A percentile compares a stretch with the other conserved stretches of the same genome.
Conservation (phyloP, 53 echinoderm and acorn worm species). For the Holothuria leucospilota region DNA sequence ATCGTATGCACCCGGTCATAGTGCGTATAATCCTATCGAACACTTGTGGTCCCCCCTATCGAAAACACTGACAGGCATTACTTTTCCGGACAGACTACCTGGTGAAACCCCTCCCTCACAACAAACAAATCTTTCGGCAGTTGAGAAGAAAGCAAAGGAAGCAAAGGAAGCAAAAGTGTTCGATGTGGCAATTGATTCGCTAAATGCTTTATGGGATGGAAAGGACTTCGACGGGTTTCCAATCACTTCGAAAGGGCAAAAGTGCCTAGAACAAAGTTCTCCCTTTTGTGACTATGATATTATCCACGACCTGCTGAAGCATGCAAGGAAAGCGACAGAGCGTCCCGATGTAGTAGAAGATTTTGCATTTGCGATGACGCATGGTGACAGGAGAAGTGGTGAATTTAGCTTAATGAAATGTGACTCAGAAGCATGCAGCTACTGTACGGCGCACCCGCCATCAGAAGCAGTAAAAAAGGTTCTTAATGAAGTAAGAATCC, state of each 20-base stretch:
- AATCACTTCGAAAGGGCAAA: neutral
- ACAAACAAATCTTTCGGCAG: neutral
- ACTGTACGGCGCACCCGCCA: too few relatives aligned
- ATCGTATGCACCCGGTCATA: constrained; percentile 52
- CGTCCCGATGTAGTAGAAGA: neutral
- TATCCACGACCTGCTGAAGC: neutral
- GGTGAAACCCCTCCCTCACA: constrained; percentile 20
- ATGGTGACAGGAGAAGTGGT: neutral
- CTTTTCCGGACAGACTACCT: constrained; percentile 32
- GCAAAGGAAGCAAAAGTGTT: constrained; percentile 1
- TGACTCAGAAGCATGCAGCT: neutral
- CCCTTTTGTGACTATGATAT: neutral
- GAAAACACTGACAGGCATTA: constrained; percentile 46
- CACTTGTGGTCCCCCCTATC: constrained; percentile 64
- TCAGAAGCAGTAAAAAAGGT: too few relatives aligned
- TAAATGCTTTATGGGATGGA: constrained; percentile 7
- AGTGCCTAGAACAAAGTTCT: neutral
- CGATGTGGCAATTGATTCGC: neutral
- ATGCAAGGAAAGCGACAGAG: neutral
- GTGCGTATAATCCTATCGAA: constrained; percentile 64
- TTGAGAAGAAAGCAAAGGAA: neutral
- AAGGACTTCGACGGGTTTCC: neutral
- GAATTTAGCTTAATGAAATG: neutral
- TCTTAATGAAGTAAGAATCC: too few relatives aligned
- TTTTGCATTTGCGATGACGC: neutral